Percentiles rank a stretch among this genome's conserved stretches.
phyloP scores from a whole-genome alignment of 2,888 invertebrate species.

The Coleophora deauratella region DNA sequence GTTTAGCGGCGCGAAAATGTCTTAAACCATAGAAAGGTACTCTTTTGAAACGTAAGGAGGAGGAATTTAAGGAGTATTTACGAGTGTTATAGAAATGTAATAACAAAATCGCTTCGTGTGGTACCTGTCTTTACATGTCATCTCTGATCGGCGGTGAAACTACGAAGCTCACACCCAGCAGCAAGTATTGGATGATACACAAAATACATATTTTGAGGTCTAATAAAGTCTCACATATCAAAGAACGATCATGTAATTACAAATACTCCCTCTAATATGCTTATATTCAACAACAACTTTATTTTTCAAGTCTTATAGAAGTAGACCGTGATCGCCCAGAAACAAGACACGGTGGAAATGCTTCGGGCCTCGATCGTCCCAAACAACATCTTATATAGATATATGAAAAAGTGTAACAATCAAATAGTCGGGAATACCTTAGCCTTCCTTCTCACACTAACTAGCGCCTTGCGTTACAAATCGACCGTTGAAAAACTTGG shows the following conservation, averaged over 20 bases:
- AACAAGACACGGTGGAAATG: slow-evolving; percentile 17
- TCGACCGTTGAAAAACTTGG: slow-evolving; percentile 54
- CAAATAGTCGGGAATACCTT: slow-evolving; percentile 20
- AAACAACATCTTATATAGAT: slow-evolving; percentile 52
- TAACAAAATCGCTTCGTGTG: too few species aligned
- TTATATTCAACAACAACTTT: slow-evolving; percentile 59
- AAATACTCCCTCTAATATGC: slow-evolving; percentile 35
- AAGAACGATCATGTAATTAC: slow-evolving; percentile 27
- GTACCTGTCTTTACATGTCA: too few species aligned
- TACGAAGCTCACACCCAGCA: neutral
- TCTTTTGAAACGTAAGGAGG: too few species aligned
- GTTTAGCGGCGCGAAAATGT: too few species aligned
- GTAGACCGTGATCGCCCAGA: slow-evolving; percentile 33
- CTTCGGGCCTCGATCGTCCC: slow-evolving; percentile 23
- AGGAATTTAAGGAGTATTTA: too few species aligned
- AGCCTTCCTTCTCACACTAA: slow-evolving; percentile 3
- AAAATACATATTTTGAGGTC: too few species aligned
- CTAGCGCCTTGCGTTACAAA: slow-evolving; percentile 6
- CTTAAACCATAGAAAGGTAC: too few species aligned
- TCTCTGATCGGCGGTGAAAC: too few species aligned
- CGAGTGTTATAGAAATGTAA: too few species aligned
- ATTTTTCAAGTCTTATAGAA: slow-evolving; percentile 45
- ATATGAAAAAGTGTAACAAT: slow-evolving; percentile 49
- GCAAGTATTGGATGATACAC: neutral
- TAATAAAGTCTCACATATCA: too few species aligned